Percentiles rank a stretch among this genome's conserved stretches.
These are phyloP conservation scores for Fundulus diaphanus DNA, from an alignment of 2,797 vertebrate genomes.

Conservation along the genomic window DNA sequence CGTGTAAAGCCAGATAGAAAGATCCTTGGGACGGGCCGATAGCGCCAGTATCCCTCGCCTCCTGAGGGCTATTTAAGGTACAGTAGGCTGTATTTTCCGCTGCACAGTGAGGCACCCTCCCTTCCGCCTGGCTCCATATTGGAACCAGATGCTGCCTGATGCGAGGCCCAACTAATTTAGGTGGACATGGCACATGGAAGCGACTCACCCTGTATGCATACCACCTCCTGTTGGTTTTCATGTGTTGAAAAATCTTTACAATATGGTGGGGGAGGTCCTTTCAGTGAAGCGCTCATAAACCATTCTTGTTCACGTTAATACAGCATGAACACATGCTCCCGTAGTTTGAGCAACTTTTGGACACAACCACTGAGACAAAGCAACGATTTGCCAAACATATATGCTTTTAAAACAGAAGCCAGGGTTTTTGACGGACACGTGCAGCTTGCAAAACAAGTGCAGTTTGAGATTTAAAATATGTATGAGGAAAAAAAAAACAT, in stretches of 20 bases:
- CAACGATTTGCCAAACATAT: conserved; percentile 20
- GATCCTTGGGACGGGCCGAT: conserved; percentile 80
- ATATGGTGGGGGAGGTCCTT: conserved; percentile 74
- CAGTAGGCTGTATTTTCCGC: conserved; percentile 89
- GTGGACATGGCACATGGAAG: conserved; percentile 87
- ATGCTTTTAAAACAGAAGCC: conserved; percentile 14
- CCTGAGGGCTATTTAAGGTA: conserved; percentile 88
- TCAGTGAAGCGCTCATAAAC: conserved; percentile 52
- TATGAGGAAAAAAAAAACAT: conserved; percentile 29
- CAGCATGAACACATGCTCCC: conserved; percentile 29
- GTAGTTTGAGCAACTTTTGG: conserved; percentile 30
- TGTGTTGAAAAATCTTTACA: conserved; percentile 81
- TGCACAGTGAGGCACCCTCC: conserved; percentile 85
- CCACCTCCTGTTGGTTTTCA: conserved; percentile 86
- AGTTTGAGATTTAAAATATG: conserved; percentile 14
- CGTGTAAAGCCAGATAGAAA: conserved; percentile 82
- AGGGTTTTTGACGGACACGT: conserved; percentile 16
- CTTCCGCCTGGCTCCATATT: conserved; percentile 87
- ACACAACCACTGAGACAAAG: conserved; percentile 32
- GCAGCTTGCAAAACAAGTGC: conserved; percentile 11
- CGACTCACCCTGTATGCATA: conserved; percentile 81
- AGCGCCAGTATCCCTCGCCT: conserved; percentile 82
- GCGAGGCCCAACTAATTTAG: conserved; percentile 86
- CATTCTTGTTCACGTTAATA: conserved; percentile 45
- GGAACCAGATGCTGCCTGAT: conserved; percentile 87